phyloP scores from a whole-genome alignment of 2,888 invertebrate species.

The Tubulanus polymorphus region DNA sequence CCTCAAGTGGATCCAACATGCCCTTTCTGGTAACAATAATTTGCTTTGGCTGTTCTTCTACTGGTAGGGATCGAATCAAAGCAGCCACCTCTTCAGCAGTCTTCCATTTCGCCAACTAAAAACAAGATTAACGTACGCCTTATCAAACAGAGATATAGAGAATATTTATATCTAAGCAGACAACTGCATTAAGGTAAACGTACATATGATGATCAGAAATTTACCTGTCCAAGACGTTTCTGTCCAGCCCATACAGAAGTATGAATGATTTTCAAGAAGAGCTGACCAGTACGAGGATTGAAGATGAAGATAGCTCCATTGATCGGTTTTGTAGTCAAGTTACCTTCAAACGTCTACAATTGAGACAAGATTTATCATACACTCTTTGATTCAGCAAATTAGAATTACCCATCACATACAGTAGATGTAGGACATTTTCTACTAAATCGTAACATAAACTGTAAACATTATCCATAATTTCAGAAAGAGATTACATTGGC shows the following conservation, averaged over 20 bases:
- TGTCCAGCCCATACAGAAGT: constrained; percentile 99
- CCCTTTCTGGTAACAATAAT: constrained; percentile 99
- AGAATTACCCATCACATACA: too few relatives aligned
- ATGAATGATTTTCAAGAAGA: constrained; percentile 99
- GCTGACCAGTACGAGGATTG: constrained; percentile 96
- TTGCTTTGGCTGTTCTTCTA: constrained; percentile 99
- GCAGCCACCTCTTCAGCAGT: constrained; percentile 99
- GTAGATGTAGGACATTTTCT: too few relatives aligned
- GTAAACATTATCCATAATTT: too few relatives aligned
- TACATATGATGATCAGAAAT: too few relatives aligned
- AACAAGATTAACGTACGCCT: background rate
- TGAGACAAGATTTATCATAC: constrained; percentile 1
- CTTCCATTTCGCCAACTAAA: constrained; percentile 96
- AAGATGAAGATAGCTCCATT: constrained; percentile 99
- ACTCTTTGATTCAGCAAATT: too few relatives aligned
- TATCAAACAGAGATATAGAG: too few relatives aligned
- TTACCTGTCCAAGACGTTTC: constrained; percentile 93
- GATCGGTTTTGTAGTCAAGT: constrained; percentile 97
- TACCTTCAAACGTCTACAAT: constrained; percentile 88
- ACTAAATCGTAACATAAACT: too few relatives aligned
- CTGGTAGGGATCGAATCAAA: constrained; percentile 94
- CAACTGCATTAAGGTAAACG: constrained; percentile 1
- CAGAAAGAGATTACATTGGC: too few relatives aligned
- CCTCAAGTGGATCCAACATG: constrained; percentile 98
- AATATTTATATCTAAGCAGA: too few relatives aligned